Conservation (phyloP, 2,113 vertebrate species). For the Tragelaphus imberbis region DNA sequence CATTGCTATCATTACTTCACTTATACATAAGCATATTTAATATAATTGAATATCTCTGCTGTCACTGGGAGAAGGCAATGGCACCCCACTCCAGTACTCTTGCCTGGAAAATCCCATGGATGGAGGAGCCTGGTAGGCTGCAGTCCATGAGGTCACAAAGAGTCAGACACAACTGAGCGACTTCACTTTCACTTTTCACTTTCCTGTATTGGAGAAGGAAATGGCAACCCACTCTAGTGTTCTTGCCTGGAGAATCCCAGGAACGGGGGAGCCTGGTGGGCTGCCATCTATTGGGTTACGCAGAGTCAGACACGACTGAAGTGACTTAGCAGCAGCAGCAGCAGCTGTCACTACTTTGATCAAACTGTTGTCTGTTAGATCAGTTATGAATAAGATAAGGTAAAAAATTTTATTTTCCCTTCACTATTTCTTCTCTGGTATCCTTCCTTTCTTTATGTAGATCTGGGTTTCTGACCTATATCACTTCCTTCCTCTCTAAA, state of each 20-base stretch:
- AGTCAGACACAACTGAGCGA: too few species aligned
- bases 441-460: neutral
- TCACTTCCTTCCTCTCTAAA: neutral
- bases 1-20: neutral
- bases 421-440: neutral
- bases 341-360: neutral
- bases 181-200: too few species aligned
- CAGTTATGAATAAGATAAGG: neutral
- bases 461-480: neutral
- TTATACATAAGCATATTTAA: neutral
- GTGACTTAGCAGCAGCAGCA: too few species aligned
- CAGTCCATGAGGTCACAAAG: too few species aligned
- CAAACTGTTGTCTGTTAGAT: neutral
- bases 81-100: too few species aligned
- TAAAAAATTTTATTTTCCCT: neutral
- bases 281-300: fast-evolving
- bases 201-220: too few species aligned
- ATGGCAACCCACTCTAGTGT: too few species aligned
- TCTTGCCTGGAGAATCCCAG: too few species aligned
- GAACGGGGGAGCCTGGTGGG: too few species aligned
- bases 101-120: too few species aligned
- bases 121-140: too few species aligned
- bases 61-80: neutral
- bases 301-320: too few species aligned
- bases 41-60: neutral